Evolutionary conservation across 35 echinoderm and acorn worm genomes (phyloP), one percentile per base, ranked within the genome.

Genomic region (Ophioderma brevispina): DNA sequence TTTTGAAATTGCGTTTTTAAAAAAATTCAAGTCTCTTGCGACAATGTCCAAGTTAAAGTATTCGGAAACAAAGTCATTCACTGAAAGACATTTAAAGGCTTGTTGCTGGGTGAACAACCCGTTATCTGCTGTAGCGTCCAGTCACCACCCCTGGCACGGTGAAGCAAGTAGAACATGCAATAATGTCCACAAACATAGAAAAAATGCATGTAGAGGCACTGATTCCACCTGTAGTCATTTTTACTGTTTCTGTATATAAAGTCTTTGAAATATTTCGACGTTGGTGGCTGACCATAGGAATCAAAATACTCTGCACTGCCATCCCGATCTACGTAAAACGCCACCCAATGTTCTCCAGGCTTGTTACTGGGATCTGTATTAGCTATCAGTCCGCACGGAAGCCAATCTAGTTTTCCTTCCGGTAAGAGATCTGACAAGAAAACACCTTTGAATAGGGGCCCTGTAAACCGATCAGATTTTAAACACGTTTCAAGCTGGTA

Each of bases 101-200:
- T 84, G 37, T 91, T 59, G 36, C 78, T 85, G 10, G 81, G 31
- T 38, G 85, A 91, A 36, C 84, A 32, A 28, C 81, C 76, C 33
- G 39, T 23, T 41, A 86, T 86, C 17, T 35, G 64, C 11, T 70
- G 39, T 38, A 76, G 75, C 56, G 32, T 77, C 36, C 38, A 37
- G 19, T 81, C 80, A n/a, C n/a, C n/a, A n/a, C n/a, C n/a, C 43
- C 86, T 87, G 33, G 33, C 31, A 30, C 79, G 55, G 80, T 88
- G 89, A 33, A 87, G 79, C 59, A 95, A 37, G 86, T 70, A 95
- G 78, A 86, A 91, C 15, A 90, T n/a, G n/a, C n/a, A 89, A 75
- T 94, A 90, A 63, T 94, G 87, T 64, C 92, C 92, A 80, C 92
- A 94, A 33, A 94, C 80, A 23, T 76, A 42, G 21, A 88, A 87